These are phyloP conservation scores for Porites evermanni DNA, from an alignment of 92 coral and sea anemone genomes.

Conservation along the genomic window DNA sequence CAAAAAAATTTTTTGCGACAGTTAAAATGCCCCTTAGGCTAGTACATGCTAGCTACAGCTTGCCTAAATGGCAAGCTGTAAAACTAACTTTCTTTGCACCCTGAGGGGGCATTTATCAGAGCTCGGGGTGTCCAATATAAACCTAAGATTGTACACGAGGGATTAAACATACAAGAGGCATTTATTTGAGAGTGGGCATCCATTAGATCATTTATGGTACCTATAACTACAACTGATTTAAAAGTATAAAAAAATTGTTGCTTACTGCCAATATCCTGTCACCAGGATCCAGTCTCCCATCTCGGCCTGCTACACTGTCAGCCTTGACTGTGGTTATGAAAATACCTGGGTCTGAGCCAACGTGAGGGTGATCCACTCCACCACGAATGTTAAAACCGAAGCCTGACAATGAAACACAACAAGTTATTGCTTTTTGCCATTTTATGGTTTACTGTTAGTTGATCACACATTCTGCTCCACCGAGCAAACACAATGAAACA, in stretches of 20 bases:
- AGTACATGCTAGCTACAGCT: no score
- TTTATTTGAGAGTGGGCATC: not conserved
- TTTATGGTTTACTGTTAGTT: not conserved
- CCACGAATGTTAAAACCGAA: slow-evolving; percentile 97
- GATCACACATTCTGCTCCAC: not conserved
- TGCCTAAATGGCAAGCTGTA: no score
- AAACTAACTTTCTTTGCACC: no score
- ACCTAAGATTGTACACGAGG: no score
- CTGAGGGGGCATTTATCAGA: no score
- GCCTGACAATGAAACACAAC: slow-evolving; percentile 38
- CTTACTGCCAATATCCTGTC: slow-evolving; percentile 97
- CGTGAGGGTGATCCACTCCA: slow-evolving; percentile 94
- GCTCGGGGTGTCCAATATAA: no score
- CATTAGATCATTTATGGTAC: not conserved
- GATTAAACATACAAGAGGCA: no score
- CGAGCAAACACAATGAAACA: no score
- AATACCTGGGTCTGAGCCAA: slow-evolving; percentile 94
- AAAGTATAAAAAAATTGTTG: not conserved
- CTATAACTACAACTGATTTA: no score
- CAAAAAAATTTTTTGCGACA: no score
- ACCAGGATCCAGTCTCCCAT: slow-evolving; percentile 91
- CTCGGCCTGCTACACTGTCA: slow-evolving; percentile 85
- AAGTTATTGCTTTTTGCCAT: not conserved
- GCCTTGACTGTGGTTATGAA: slow-evolving; percentile 90
- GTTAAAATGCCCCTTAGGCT: no score